Conservation (phyloP, 2,797 vertebrate species). For the Mallotus villosus region DNA sequence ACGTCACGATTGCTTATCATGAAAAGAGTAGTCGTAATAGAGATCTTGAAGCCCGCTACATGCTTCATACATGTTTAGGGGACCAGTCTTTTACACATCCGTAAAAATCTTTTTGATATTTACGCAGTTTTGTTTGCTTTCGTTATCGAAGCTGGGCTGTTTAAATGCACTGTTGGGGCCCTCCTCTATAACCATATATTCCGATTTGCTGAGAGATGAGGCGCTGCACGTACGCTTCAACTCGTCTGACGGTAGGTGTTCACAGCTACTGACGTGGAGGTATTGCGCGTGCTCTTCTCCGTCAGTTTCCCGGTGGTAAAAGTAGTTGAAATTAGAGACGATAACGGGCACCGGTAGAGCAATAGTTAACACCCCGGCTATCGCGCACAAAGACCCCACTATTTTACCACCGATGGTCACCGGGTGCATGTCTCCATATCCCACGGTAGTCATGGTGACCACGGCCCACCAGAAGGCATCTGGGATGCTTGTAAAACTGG, state of each 20-base stretch:
- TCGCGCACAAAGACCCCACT: constrained; percentile 95
- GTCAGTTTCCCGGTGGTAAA: constrained; percentile 97
- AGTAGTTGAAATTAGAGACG: constrained; percentile 99
- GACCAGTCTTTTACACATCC: constrained; percentile 82
- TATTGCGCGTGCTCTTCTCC: constrained; percentile 95
- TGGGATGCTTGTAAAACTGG: constrained; percentile 95
- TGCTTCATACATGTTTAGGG: constrained; percentile 28
- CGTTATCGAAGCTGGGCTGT: constrained; percentile 83
- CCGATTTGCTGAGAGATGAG: constrained; percentile 91
- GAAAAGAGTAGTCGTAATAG: neutral
- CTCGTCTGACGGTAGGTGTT: constrained; percentile 87
- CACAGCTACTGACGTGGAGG: constrained; percentile 86
- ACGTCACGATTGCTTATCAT: constrained; percentile 42
- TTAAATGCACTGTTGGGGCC: constrained; percentile 86
- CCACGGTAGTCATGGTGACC: constrained; percentile 98
- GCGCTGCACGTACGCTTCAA: constrained; percentile 88
- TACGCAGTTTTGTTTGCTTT: constrained; percentile 92
- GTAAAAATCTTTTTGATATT: constrained; percentile 97
- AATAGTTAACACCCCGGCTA: constrained; percentile 95
- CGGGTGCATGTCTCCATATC: constrained; percentile 98
- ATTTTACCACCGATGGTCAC: constrained; percentile 97
- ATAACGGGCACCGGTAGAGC: constrained; percentile 96
- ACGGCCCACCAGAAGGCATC: constrained; percentile 99
- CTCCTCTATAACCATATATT: constrained; percentile 94
- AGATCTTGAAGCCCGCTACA: constrained; percentile 4